Conservation (phyloP, 2,888 invertebrate species). For the Perizoma flavofasciatum region DNA sequence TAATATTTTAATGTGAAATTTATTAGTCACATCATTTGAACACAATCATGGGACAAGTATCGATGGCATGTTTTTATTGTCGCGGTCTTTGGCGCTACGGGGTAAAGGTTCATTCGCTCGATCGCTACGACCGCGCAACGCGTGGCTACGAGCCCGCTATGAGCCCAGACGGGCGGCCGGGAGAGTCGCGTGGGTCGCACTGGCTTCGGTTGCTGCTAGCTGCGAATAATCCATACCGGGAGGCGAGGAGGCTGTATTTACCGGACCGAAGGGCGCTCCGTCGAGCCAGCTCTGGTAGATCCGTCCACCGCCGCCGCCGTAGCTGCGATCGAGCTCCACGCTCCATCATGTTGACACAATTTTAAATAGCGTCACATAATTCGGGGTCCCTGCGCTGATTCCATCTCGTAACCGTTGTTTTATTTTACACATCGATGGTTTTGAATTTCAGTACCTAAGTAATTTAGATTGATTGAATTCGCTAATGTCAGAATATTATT, state of each 20-base stretch:
- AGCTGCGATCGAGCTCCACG: slow-evolving; percentile 48
- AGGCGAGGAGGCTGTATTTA: slow-evolving; percentile 78
- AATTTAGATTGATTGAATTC: slow-evolving; percentile 35
- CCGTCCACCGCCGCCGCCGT: slow-evolving; percentile 51
- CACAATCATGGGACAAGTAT: slow-evolving; percentile 57
- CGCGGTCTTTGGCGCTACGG: slow-evolving; percentile 47
- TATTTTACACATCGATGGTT: slow-evolving; percentile 38
- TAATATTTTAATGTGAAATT: slow-evolving; percentile 62
- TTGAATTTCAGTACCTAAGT: slow-evolving; percentile 35
- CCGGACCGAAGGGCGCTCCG: slow-evolving; percentile 78
- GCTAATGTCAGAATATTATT: slow-evolving; percentile 6
- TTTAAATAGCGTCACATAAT: slow-evolving; percentile 74
- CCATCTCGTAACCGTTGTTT: slow-evolving; percentile 48
- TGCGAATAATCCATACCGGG: slow-evolving; percentile 81
- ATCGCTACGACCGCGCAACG: slow-evolving; percentile 51
- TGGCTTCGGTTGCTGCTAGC: slow-evolving; percentile 67
- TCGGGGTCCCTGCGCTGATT: slow-evolving; percentile 58
- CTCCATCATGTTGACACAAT: slow-evolving; percentile 77
- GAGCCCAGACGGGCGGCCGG: slow-evolving; percentile 56
- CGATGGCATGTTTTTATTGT: slow-evolving; percentile 69
- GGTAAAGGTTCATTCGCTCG: slow-evolving; percentile 53
- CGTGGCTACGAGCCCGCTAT: slow-evolving; percentile 52
- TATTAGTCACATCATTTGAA: slow-evolving; percentile 62
- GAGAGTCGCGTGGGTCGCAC: slow-evolving; percentile 75
- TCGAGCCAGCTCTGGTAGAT: slow-evolving; percentile 66